Percentiles rank a stretch among this genome's conserved stretches.
Evolutionary conservation across 2,888 invertebrate genomes (phyloP).

Genomic region (Macrosiphum euphorbiae): DNA sequence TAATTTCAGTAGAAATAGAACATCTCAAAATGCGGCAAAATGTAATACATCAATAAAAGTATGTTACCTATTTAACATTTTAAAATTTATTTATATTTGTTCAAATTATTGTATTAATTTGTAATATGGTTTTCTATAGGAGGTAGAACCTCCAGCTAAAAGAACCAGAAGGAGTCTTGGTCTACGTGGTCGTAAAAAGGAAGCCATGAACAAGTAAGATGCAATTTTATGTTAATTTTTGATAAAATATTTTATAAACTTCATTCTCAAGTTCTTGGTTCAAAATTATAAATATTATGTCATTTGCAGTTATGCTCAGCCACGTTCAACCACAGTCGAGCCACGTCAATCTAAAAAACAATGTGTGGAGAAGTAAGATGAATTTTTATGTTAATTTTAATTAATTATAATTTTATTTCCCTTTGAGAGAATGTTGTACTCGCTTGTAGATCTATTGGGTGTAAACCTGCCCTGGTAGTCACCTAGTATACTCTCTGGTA

Average conservation of each 20-base stretch:
- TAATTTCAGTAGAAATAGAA: conserved; percentile 8
- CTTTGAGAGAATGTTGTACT: background rate
- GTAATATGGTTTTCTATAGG: conserved; percentile 16
- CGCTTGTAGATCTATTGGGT: background rate
- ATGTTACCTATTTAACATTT: background rate
- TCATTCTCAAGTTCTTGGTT: no score
- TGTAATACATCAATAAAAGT: background rate
- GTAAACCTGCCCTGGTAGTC: no score
- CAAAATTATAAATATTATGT: no score
- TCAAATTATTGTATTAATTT: background rate
- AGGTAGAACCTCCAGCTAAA: background rate
- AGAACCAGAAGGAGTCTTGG: conserved; percentile 33
- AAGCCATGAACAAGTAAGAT: background rate
- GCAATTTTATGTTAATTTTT: background rate
- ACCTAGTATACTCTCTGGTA: no score
- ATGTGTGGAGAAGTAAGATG: background rate
- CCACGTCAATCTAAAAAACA: background rate
- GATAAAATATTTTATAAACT: background rate
- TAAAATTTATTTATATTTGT: background rate
- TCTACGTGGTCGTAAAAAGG: background rate
- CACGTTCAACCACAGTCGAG: no score
- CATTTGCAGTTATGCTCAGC: no score
- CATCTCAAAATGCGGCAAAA: background rate
- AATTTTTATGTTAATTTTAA: background rate
- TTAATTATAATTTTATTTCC: background rate